Evolutionary conservation across 2,113 vertebrate genomes (phyloP), one percentile per base, ranked within the genome.

Genomic region (Ailuropoda melanoleuca): DNA sequence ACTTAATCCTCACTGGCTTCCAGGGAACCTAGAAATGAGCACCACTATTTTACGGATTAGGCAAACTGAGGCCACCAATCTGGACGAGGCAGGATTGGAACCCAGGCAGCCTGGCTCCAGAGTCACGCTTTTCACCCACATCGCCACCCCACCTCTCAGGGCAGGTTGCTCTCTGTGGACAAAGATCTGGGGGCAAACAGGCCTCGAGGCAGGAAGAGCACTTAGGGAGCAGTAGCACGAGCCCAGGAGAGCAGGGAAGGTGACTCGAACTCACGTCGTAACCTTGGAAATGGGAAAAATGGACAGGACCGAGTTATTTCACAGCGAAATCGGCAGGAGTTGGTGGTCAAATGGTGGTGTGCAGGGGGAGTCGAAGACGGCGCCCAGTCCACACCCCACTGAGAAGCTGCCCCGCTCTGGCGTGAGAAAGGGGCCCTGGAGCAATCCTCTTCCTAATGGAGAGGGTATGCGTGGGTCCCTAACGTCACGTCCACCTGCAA

Each of bases 361-460:
- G 3, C 10, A 24, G 21, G 5, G 24, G n/a, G 29, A 26, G 14
- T 74, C 23, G 34, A 70, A 70, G 82, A 58, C 1, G 15, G 88
- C 21, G 50, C 31, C 50, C 19, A 8, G 0, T 10, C 24, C 24
- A 2, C 10, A 34, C 9, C 11, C 74, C 56, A 26, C 23, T 2
- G 58, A 77, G 60, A 43, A 62, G 13, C 34, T 11, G 53, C 18
- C 55, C 43, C 13, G 4, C 34, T 3, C 24, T 4, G 17, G 60
- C 58, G 4, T 23, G 58, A 74, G 15, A 64, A 31, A 24, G 14
- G 26, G 11, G 19, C 8, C 14, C 11, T 18, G 21, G 31, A 86
- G 23, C 53, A 3, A 8, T 0, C 48, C 15, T 11, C 10, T 39
- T 55, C 31, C 1, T 17, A 6, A 34, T 11, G 5, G 6, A 21